Evolutionary conservation across 2,888 invertebrate species (phyloP).

Genomic region (Oligia strigilis): DNA sequence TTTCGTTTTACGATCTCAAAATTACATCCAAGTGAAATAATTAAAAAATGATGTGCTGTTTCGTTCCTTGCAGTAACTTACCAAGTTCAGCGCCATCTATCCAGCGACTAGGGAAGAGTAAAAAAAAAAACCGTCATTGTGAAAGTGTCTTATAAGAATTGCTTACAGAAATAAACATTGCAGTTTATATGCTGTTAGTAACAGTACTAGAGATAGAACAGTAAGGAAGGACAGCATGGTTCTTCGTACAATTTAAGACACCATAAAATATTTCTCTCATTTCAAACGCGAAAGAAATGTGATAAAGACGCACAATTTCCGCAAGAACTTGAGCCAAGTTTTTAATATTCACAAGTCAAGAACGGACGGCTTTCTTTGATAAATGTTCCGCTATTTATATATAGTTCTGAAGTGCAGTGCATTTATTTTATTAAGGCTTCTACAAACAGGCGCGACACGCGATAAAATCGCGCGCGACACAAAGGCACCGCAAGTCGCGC

Average conservation of each 20-base stretch:
- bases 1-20: no score
- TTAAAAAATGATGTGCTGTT: no score
- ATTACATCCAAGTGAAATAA: no score
- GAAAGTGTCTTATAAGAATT: background rate
- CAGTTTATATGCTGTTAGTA: background rate
- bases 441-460: no score
- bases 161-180: background rate
- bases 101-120: no score
- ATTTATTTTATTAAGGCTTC: background rate
- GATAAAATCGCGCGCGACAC: no score
- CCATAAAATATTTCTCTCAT: constrained; percentile 35
- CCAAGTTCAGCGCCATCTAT: no score
- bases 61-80: no score
- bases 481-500: no score
- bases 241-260: background rate
- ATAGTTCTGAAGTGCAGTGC: background rate
- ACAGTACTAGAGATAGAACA: background rate
- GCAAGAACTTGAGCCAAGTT: constrained; percentile 32
- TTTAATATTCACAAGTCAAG: constrained; percentile 48
- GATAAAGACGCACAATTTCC: constrained; percentile 38
- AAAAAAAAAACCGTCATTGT: no score
- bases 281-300: constrained; percentile 23
- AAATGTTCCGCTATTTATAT: constrained; percentile 34
- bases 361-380: constrained; percentile 18
- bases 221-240: background rate